Conservation (phyloP, 2,113 vertebrate genomes). For the Excalfactoria chinensis region DNA sequence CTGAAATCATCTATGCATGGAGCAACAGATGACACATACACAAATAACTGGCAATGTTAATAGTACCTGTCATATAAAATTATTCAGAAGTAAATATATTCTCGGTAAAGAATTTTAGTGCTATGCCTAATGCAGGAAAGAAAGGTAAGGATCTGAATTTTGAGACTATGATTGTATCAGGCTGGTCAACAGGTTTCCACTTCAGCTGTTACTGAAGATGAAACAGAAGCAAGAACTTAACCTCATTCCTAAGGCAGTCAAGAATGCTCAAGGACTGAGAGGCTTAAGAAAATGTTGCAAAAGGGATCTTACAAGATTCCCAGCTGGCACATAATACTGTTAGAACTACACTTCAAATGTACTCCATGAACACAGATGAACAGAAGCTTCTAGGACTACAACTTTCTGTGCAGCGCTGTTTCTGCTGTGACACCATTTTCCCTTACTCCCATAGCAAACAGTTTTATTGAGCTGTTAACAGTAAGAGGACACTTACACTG, state of each 20-base stretch:
- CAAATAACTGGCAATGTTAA: background rate
- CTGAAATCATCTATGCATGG: background rate
- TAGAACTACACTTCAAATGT: background rate
- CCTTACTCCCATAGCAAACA: background rate
- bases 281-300: background rate
- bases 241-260: background rate
- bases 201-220: background rate
- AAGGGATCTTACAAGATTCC: background rate
- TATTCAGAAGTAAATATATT: background rate
- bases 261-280: background rate
- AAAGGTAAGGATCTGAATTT: background rate
- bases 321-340: background rate
- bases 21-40: background rate
- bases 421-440: background rate
- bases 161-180: background rate
- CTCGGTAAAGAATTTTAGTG: background rate
- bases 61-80: background rate
- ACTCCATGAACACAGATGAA: background rate
- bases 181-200: background rate
- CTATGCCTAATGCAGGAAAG: background rate
- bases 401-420: background rate
- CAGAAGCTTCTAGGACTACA: background rate
- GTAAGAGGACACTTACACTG: constrained; percentile 88
- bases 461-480: constrained; percentile 12
- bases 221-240: background rate